phyloP scores from a whole-genome alignment of 2,797 vertebrate species.

The Mormyrus proboscirostris region DNA sequence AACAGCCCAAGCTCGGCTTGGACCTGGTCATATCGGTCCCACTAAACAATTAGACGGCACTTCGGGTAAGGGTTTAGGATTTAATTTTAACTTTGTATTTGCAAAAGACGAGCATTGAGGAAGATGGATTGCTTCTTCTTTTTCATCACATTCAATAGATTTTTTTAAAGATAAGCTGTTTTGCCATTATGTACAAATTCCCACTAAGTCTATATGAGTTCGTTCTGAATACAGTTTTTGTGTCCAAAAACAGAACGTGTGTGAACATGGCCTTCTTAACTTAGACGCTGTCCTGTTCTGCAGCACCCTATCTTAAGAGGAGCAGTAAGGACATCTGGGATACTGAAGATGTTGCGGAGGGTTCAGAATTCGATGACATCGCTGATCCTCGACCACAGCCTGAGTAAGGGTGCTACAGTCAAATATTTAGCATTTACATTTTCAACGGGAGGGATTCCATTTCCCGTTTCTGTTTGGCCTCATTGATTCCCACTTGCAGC shows the following conservation, averaged over 20 bases:
- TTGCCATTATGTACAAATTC: neutral
- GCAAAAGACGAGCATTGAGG: neutral
- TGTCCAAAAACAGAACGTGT: neutral
- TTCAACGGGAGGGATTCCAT: neutral
- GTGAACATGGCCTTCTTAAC: neutral
- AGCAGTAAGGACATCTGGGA: conserved; percentile 59
- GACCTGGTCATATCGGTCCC: conserved; percentile 55
- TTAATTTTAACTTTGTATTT: neutral
- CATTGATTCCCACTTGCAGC: neutral
- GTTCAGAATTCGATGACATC: conserved; percentile 56
- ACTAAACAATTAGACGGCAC: conserved; percentile 25
- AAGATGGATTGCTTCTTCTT: neutral
- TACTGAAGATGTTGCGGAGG: conserved; percentile 59
- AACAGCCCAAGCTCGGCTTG: conserved; percentile 29
- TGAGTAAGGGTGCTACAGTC: conserved; percentile 47
- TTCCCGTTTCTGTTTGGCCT: neutral
- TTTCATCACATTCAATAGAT: neutral
- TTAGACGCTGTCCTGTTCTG: conserved; percentile 25
- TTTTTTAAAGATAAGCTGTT: neutral
- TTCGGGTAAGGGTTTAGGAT: conserved; percentile 10
- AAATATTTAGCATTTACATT: neutral
- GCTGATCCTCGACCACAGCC: conserved; percentile 57
- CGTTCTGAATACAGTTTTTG: neutral
- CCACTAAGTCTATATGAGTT: neutral
- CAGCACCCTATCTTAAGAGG: conserved; percentile 29